Evolutionary conservation across 2,113 vertebrate genomes (phyloP), one percentile per base, ranked within the genome.

Genomic region (Eclectus roratus): DNA sequence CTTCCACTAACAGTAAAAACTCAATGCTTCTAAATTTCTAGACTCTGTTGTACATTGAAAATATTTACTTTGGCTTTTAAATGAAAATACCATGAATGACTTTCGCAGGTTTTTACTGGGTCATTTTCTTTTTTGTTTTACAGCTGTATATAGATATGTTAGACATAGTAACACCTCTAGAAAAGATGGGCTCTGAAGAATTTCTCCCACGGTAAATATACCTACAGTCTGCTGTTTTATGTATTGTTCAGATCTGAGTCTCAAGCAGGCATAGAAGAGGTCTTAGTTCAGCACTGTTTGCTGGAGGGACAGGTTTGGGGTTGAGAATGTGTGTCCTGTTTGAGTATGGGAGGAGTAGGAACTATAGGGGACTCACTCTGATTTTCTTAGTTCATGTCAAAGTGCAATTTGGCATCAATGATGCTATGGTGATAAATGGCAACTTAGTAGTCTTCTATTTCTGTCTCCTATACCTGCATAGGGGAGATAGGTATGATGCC

Each of bases 401-500:
- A 78, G 16, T 50, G 25, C n/a, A 80, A 8, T 73, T 85, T 80
- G 79, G 28, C n/a, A 63, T 73, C 53, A 52, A 0, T 47, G 52
- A 56, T 84, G 19, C 12, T 43, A 19, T 21, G 0, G 0, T 52
- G 50, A 33, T 73, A 91, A 83, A 73, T 29, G 35, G 39, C 33
- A 78, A 13, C 31, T 79, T 89, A 37, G 13, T 56, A 46, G n/a
- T 89, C n/a, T 69, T 93, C 18, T 91, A n/a, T 11, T 94, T 55
- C 77, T 95, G 44, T 53, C 17, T 31, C 23, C 20, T 94, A 1
- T 88, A 37, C 88, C 81, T 96, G 19, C 46, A 8, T 81, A 99
- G 98, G 85, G 99, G 99, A 20, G 99, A 99, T 88, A 98, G 99
- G 52, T 99, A 99, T 8, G 99, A 99, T 97, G 99, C 99, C 56